Evolutionary conservation across 2,797 vertebrate species (phyloP).

Genomic region (Cheirogaleus major): DNA sequence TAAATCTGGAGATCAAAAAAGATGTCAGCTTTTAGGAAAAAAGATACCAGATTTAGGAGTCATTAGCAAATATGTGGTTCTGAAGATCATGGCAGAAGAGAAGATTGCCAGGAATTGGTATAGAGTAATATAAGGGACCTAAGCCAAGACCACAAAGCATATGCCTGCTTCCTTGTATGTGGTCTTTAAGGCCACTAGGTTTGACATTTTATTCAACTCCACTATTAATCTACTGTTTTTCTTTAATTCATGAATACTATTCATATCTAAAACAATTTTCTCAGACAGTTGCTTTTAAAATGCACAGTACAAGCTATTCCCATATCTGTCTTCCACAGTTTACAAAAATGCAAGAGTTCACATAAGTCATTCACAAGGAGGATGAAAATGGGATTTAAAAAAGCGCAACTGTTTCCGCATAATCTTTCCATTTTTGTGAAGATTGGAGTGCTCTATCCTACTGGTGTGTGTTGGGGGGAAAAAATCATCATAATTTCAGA

Average conservation of each 20-base stretch:
- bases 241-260: neutral
- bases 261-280: slow-evolving; percentile 12
- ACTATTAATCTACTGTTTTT: neutral
- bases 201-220: neutral
- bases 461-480: neutral
- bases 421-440: slow-evolving; percentile 44
- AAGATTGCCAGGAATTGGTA: neutral
- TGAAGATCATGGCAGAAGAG: neutral
- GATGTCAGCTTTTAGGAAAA: neutral
- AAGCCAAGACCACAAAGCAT: neutral
- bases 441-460: neutral
- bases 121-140: neutral
- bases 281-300: slow-evolving; percentile 5
- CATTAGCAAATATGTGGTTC: neutral
- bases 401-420: neutral
- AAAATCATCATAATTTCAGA: neutral
- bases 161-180: neutral
- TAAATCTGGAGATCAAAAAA: neutral
- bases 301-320: neutral
- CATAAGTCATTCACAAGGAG: slow-evolving; percentile 18
- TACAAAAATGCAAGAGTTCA: slow-evolving; percentile 21
- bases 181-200: neutral
- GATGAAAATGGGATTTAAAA: neutral
- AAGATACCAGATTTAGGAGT: neutral
- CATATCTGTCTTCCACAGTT: neutral